Percentiles rank a stretch among this genome's conserved stretches.
phyloP scores from a whole-genome alignment of 2,888 invertebrate genomes.

The Lasioglossum pauxillum region DNA sequence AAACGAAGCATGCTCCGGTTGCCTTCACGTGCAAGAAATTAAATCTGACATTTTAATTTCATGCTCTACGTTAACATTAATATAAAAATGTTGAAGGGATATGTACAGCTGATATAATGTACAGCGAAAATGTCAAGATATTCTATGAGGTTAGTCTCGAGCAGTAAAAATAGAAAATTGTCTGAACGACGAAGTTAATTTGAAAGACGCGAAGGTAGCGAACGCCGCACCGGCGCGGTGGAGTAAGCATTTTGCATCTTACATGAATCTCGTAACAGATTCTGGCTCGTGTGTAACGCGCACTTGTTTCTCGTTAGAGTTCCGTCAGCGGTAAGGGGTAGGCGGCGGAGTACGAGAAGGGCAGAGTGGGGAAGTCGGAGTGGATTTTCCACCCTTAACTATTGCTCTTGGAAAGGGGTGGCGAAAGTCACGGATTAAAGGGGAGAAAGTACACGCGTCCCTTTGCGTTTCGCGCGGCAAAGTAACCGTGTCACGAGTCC shows the following conservation, averaged over 20 bases:
- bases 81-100: neutral
- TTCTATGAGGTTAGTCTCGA: neutral
- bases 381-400: constrained; percentile 13
- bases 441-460: neutral
- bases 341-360: neutral
- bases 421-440: neutral
- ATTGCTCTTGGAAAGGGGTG: neutral
- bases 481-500: constrained; percentile 5
- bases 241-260: neutral
- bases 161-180: neutral
- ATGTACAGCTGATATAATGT: neutral
- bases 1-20: neutral
- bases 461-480: neutral
- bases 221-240: neutral
- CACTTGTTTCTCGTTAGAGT: neutral
- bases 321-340: neutral
- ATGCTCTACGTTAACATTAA: neutral
- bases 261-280: neutral
- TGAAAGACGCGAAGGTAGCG: neutral
- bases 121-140: neutral
- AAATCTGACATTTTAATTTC: neutral
- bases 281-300: neutral
- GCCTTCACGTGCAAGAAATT: neutral
- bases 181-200: neutral
- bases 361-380: neutral